Evolutionary conservation across 1,140 invertebrate species (phyloP), one percentile per base, ranked within the genome.

Genomic region (Drosophila hydei): DNA sequence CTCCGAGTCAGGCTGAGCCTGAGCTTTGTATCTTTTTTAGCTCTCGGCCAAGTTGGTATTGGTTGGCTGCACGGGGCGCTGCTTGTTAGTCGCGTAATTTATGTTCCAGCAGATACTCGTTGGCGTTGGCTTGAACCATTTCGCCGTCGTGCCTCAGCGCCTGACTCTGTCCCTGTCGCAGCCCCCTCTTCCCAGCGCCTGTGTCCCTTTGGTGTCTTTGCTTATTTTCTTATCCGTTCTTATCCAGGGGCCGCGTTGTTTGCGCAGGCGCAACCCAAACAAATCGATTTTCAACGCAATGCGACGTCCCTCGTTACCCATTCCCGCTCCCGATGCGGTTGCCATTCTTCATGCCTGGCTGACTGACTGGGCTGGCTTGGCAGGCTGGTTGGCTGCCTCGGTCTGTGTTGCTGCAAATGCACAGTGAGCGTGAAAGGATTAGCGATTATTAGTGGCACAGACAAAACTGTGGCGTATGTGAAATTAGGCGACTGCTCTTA

Each of bases 21-120:
- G 30, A 33, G 42, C 45, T 65, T 77, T 79, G 73, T 85, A 75
- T 73, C 65, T 85, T 78, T 89, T 90, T 78, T 80, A 84, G 77
- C 79, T 71, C 61, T 77, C 54, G 74, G 61, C 67, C 65, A 69
- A 72, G 54, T 73, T 69, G 45, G 65, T 48, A 51, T 52, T 61
- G 58, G 45, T 51, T 50, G 43, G 61, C 62, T 77, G 78, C 63
- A 77, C 61, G 76, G 80, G 77, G 78, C 78, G 83, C 80, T 85
- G 84, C 89, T 91, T 91, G 89, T 91, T 91, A 91, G 85, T 81
- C 81, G 85, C 80, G 85, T 91, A 91, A 91, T 91, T 91, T 91
- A 91, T 91, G 89, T 89, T 89, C 70, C 79, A 83, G 58, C 81
- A 85, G 89, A 91, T 91, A 85, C 78, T 91, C 85, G 81, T 91